Evolutionary conservation across 2,888 invertebrate species (phyloP), one percentile per base, ranked within the genome.

Genomic region (Acutogordius australiensis): DNA sequence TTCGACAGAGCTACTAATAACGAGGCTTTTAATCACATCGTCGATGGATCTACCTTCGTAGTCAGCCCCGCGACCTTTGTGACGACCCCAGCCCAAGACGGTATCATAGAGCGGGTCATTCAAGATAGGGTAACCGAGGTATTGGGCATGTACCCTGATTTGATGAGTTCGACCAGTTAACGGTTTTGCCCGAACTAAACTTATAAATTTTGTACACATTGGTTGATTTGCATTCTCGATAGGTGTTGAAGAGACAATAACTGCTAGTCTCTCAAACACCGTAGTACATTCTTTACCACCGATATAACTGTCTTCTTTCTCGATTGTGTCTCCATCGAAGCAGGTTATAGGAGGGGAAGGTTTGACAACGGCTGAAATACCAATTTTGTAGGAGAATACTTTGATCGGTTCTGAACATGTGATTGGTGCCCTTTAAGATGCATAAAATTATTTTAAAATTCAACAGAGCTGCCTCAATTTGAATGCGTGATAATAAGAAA

Each of bases 151-250:
- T 30, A 97, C 90, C 64, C 97, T 78, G 66, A 97, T 97, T 75
- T 97, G 97, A 72, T 97, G 97, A 81, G 94, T 97, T 63, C 97
- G 76, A 1, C 97, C 97, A 1, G 94, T 94, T 68, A 82, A 81
- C 1, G 94, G 94, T 68, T 81, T 80, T 74, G 90, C 91, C 37
- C 83, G 77, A 4, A 97, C 88, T 29, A 91, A 83, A 68, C 91
- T 91, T 0, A 85, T 82, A 68, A 80, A 81, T 23, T 51, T 51
- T 13, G 23, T 8, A 8, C n/a, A 8, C n/a, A 37, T 8, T 8
- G 8, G 8, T 8, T 8, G 44, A 8, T 37, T 37, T 8, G 44
- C 8, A 23, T 51, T 23, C 26, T 51, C 51, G 8, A 13, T 18
- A 21, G 18, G 23, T n/a, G 13, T 51, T n/a, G 8, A n/a, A 37